These are phyloP conservation scores for Micrastur ruficollis DNA, from an alignment of 2,797 vertebrate species.

Conservation along the genomic window DNA sequence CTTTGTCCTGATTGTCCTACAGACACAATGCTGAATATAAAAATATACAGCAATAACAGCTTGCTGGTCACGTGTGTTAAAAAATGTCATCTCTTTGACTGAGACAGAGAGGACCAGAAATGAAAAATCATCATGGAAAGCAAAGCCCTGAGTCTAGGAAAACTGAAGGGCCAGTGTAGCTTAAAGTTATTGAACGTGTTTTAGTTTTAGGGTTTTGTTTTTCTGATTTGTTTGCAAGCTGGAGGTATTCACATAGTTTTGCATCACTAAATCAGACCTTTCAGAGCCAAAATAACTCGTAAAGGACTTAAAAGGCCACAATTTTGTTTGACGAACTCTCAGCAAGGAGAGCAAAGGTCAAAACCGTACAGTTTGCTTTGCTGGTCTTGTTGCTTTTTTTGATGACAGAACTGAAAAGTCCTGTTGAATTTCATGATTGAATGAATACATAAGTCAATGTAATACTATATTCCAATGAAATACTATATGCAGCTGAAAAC, in stretches of 20 bases:
- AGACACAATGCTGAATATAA: neutral
- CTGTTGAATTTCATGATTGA: conserved; percentile 33
- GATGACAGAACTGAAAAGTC: conserved; percentile 23
- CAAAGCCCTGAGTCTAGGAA: neutral
- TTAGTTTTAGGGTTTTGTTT: neutral
- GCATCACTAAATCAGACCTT: conserved; percentile 8
- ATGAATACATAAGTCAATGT: conserved; percentile 34
- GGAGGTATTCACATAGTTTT: neutral
- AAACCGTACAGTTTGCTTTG: neutral
- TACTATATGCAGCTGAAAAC: conserved; percentile 12
- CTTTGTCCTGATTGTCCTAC: neutral
- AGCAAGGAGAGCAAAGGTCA: conserved; percentile 12
- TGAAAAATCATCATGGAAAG: neutral
- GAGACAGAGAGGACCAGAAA: neutral
- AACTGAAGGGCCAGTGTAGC: neutral
- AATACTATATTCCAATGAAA: conserved; percentile 30
- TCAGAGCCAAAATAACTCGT: neutral
- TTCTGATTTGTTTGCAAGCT: neutral
- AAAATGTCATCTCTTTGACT: neutral
- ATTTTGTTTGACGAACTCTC: conserved; percentile 1
- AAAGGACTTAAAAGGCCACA: conserved; percentile 5
- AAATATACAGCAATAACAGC: neutral
- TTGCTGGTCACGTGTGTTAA: neutral
- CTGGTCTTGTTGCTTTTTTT: neutral
- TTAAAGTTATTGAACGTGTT: neutral